Conservation (phyloP, 1,140 invertebrate species). For the Andrena cerasifolii region DNA sequence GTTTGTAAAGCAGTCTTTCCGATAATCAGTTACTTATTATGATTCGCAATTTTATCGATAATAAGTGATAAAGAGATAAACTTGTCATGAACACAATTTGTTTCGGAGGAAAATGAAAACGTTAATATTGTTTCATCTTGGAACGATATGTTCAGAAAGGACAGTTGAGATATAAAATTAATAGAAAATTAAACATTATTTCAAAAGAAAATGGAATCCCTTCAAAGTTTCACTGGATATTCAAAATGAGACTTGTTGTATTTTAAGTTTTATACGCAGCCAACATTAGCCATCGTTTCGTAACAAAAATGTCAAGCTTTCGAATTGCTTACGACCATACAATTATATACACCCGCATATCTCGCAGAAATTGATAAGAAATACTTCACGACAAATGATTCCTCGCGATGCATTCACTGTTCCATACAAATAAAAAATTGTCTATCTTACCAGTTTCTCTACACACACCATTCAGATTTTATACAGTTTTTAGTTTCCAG, state of each 20-base stretch:
- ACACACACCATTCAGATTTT: conserved; percentile 44
- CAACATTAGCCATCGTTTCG: not conserved
- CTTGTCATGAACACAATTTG: conserved; percentile 5
- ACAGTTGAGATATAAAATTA: not conserved
- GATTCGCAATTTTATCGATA: not conserved
- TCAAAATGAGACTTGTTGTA: conserved; percentile 7
- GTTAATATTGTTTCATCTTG: not conserved
- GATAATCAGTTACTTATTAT: not conserved
- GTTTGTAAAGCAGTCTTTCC: conserved; percentile 37
- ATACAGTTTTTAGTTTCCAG: conserved; percentile 30
- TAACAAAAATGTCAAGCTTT: conserved; percentile 43
- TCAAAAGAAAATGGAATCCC: conserved; percentile 1
- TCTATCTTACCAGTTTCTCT: conserved; percentile 39
- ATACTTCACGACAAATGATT: conserved; percentile 39
- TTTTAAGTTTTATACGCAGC: conserved; percentile 5
- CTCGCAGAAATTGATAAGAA: conserved; percentile 17
- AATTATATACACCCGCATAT: conserved; percentile 50
- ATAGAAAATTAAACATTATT: conserved; percentile 1
- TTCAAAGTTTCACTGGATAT: not conserved
- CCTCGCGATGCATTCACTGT: conserved; percentile 19
- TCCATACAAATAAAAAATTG: conserved; percentile 46
- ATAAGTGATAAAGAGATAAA: not conserved
- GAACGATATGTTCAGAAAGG: not conserved
- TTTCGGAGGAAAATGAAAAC: not conserved
- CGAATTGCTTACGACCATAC: conserved; percentile 36